These are phyloP conservation scores for Tridacna gigas DNA, from an alignment of 2,888 invertebrate genomes.

Conservation along the genomic window DNA sequence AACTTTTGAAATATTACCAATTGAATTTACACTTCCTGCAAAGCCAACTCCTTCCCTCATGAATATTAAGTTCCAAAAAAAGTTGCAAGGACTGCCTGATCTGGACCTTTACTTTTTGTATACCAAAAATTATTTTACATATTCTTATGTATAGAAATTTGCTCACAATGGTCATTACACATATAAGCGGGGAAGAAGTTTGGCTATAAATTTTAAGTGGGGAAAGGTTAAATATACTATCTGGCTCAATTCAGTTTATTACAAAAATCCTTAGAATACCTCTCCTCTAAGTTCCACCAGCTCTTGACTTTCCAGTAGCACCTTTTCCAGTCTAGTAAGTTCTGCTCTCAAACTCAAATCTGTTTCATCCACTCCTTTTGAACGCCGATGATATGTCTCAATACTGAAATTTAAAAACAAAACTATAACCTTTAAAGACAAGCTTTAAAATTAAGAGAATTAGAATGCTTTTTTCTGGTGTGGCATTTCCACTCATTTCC, in stretches of 20 bases:
- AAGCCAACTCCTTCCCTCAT: too few species aligned
- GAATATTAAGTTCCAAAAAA: too few species aligned
- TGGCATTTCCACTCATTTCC: slow-evolving; percentile 6
- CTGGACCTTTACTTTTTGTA: too few species aligned
- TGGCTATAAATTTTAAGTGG: too few species aligned
- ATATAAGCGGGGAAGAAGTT: too few species aligned
- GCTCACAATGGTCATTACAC: too few species aligned
- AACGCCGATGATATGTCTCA: slow-evolving; percentile 29
- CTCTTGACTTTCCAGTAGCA: slow-evolving; percentile 42
- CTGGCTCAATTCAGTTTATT: background rate
- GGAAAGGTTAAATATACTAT: background rate
- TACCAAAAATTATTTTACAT: too few species aligned
- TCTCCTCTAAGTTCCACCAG: slow-evolving; percentile 53
- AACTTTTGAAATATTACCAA: too few species aligned
- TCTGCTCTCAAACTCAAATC: slow-evolving; percentile 43
- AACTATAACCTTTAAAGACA: background rate
- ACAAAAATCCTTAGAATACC: too few species aligned
- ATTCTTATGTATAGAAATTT: too few species aligned
- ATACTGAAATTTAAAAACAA: slow-evolving; percentile 38
- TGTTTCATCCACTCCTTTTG: slow-evolving; percentile 40
- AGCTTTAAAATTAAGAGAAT: background rate
- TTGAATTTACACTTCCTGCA: too few species aligned
- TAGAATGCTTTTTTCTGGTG: slow-evolving; percentile 2
- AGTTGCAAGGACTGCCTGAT: too few species aligned
- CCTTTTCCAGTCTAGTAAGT: slow-evolving; percentile 48